Conservation (phyloP, 1,140 invertebrate species). For the Scaptodrosophila lebanonensis region DNA sequence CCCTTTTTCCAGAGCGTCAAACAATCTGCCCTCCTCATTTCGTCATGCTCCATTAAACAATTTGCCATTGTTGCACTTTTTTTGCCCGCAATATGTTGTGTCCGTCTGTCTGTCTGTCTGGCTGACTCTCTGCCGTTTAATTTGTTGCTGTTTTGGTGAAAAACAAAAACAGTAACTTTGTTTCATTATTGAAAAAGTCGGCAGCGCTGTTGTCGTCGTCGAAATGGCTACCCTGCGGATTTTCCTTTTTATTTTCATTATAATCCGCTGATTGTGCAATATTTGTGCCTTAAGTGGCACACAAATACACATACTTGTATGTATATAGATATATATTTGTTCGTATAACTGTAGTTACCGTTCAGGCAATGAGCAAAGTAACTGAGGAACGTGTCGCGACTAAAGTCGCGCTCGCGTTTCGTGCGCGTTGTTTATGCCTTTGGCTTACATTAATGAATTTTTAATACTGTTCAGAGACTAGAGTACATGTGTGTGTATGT, state of each 20-base stretch:
- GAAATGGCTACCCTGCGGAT: slow-evolving; percentile 41
- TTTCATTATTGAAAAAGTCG: slow-evolving; percentile 27
- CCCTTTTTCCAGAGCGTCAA: slow-evolving; percentile 36
- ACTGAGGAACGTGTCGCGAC: no score
- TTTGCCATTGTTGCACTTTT: slow-evolving; percentile 65
- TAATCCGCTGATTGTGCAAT: slow-evolving; percentile 47
- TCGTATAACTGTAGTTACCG: no score
- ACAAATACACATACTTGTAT: no score
- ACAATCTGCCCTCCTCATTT: slow-evolving; percentile 47
- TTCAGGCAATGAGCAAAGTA: no score
- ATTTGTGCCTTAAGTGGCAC: slow-evolving; percentile 15
- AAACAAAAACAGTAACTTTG: slow-evolving; percentile 40
- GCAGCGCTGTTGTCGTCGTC: slow-evolving; percentile 14
- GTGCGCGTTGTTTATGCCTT: no score
- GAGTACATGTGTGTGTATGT: no score
- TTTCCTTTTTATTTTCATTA: slow-evolving; percentile 17
- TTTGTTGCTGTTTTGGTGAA: slow-evolving; percentile 44
- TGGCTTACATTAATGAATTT: no score
- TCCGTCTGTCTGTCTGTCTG: background rate
- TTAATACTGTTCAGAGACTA: no score
- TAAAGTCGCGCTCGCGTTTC: no score
- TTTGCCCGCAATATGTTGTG: slow-evolving; percentile 1
- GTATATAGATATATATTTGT: no score
- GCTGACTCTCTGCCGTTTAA: slow-evolving; percentile 29
- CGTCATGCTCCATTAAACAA: slow-evolving; percentile 70